A percentile compares a stretch with the other conserved stretches of the same genome.
Evolutionary conservation across 2,888 invertebrate genomes (phyloP).

Genomic region (Augochlorella aurata): DNA sequence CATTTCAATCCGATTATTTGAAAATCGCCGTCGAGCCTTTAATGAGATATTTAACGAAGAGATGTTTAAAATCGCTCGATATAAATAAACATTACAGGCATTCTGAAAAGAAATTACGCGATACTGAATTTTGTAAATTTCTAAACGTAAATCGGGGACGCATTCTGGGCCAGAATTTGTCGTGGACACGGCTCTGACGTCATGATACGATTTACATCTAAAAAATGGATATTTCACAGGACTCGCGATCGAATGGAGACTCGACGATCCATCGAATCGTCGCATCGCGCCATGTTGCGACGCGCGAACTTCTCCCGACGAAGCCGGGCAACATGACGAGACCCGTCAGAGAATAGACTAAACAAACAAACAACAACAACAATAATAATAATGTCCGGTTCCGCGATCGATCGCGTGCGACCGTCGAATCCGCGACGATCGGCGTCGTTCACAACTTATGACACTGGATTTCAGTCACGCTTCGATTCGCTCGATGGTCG

Average conservation of each 20-base stretch:
- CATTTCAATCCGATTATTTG: not conserved
- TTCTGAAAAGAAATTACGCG: not conserved
- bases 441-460: conserved; percentile 63
- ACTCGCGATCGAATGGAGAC: not conserved
- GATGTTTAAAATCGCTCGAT: not conserved
- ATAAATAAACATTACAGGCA: not conserved
- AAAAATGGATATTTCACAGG: too few relatives aligned
- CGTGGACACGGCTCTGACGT: not conserved
- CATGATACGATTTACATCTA: too few relatives aligned
- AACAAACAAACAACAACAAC: conserved; percentile 79
- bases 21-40: not conserved
- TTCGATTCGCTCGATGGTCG: conserved; percentile 30
- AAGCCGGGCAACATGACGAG: conserved; percentile 78
- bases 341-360: conserved; percentile 74
- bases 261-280: not conserved
- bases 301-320: conserved; percentile 55
- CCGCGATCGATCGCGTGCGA: conserved; percentile 14
- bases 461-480: conserved; percentile 56
- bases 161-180: not conserved
- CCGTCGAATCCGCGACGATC: conserved; percentile 41
- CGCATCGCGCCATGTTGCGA: not conserved
- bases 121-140: not conserved
- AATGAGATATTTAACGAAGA: not conserved
- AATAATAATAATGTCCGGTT: conserved; percentile 74
- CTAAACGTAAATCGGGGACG: not conserved